Base-by-base conservation (phyloP, 2,113 vertebrate species). In the Alligator sinensis region DNA sequence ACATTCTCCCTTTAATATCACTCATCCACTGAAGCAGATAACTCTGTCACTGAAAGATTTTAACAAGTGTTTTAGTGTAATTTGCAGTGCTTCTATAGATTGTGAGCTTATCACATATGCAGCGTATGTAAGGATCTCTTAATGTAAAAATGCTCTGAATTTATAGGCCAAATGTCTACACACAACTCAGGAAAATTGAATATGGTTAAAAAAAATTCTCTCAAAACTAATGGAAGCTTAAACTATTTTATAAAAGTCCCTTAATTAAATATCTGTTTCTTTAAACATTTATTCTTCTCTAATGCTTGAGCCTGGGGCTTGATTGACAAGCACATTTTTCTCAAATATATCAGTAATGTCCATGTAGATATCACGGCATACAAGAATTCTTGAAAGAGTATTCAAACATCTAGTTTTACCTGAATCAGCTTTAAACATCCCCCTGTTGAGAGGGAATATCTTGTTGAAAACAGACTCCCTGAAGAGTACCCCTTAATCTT, bases 401-500 rank as follows among this genome's bases (percentile, higher is more conserved):
- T 62, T 84, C 28, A 79, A 57, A 93, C 81, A 24, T 60, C 86
- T 91, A 66, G 64, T 82, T 90, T 87, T 84, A 14, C 68, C 90
- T 63, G 61, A 93, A 75, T 6, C 9, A 90, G 78, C 93, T 94
- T 94, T 85, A 70, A 88, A 87, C 66, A 64, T 62, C 34, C 47
- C 47, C 47, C 58, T 68, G 70, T 18, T 80, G 47, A 76, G 80
- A 77, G 70, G 94, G 8, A 47, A 55, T 94, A 63, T 89, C 47
- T 47, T 80, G 92, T 97, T 82, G 95, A 97, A 95, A 92, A 88
- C 86, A 83, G 88, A 90, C 30, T 96, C 96, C 97, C 92, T 87
- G 84, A 78, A 80, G 94, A 97, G 57, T 59, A 22, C 93, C n/a
- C 34, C 94, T 92, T 90, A 89, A 91, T 97, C 88, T 97, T 70